A percentile compares a stretch with the other conserved stretches of the same genome.
Evolutionary conservation across 2,797 vertebrate genomes (phyloP).

Genomic region (Cyprinodon diabolis): DNA sequence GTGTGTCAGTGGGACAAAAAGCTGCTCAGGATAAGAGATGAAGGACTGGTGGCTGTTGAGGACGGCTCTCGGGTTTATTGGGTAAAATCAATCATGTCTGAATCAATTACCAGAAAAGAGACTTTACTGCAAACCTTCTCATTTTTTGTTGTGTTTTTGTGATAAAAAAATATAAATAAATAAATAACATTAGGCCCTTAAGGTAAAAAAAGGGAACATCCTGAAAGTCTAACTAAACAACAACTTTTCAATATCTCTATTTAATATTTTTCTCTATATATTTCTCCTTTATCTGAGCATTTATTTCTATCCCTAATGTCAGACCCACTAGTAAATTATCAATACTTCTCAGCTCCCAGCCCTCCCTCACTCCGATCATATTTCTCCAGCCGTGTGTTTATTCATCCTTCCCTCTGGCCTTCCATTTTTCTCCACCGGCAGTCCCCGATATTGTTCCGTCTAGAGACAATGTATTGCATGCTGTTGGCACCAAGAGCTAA

Average conservation of each 20-base stretch:
- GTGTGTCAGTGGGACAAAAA: too few relatives aligned
- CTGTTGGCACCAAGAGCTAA: neutral
- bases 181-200: neutral
- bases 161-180: neutral
- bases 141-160: neutral
- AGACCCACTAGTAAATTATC: conserved; percentile 16
- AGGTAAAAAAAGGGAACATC: neutral
- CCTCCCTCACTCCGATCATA: conserved; percentile 21
- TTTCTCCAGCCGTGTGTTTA: conserved; percentile 9
- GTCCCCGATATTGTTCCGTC: neutral
- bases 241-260: neutral
- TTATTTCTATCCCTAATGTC: conserved; percentile 2
- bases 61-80: too few relatives aligned
- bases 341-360: conserved; percentile 17
- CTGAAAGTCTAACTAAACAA: neutral
- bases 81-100: too few relatives aligned
- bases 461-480: neutral
- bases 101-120: too few relatives aligned
- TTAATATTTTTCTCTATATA: neutral
- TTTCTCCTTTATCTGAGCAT: neutral
- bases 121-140: too few relatives aligned
- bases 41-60: too few relatives aligned
- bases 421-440: conserved; percentile 22
- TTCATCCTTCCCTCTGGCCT: conserved; percentile 9
- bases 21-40: too few relatives aligned